Base-by-base conservation (phyloP, 2,113 vertebrate species). In the Percina caprodes region DNA sequence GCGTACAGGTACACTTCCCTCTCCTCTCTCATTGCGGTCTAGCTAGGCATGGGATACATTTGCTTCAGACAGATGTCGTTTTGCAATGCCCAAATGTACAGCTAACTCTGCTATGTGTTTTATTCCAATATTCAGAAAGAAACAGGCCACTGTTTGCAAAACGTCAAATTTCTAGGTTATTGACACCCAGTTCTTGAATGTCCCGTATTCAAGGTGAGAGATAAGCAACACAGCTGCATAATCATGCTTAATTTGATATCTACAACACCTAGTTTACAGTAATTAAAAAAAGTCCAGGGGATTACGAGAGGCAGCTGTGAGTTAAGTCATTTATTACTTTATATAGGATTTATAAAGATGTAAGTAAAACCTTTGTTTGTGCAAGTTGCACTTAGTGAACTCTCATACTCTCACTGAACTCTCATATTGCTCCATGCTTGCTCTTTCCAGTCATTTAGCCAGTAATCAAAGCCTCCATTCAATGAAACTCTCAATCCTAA, bases 401-500 rank as follows among this genome's bases (percentile, higher is more conserved):
- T 30, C 30, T 30, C 30, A 30, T 30, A 30, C 54, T 55, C 8
- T 59, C 62, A 68, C 55, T 75, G 55, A 21, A 3, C 3, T 60
- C 48, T 72, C 61, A 2, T 30, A 86, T 79, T 49, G 74, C 73
- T 73, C 42, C 52, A 13, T 33, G 21, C n/a, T 77, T 74, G 46
- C 67, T 78, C 30, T 68, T 75, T 71, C 68, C 67, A 73, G 45
- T 74, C 58, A 72, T 69, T 61, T 49, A 39, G 24, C 6, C 48
- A 35, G 33, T 48, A 75, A 84, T 88, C 88, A 30, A 78, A 80
- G 74, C 60, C 69, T 67, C 49, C 42, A 42, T 68, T 26, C 52
- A 77, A 24, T 4, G 16, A 59, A 16, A 19, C 23, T 13, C 35
- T 88, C 59, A 0, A 69, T 85, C 63, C 63, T 35, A 19, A 71